These are phyloP conservation scores for Pseudomyrmex sp. DNA, from an alignment of 1,140 invertebrate genomes.

Conservation along the genomic window DNA sequence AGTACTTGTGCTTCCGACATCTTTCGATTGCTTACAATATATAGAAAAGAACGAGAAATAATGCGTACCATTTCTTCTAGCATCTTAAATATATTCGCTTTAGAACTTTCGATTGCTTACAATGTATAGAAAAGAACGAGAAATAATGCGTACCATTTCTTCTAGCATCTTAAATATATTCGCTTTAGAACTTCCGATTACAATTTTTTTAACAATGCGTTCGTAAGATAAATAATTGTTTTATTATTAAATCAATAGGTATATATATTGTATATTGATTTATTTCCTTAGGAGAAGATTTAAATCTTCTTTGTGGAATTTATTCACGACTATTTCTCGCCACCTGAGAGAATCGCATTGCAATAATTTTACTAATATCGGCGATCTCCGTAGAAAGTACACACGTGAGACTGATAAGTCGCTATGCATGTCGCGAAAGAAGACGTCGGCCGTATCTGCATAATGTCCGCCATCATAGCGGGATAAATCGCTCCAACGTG, in stretches of 20 bases:
- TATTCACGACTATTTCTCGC: neutral
- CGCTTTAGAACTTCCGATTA: neutral
- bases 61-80: neutral
- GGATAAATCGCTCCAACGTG: conserved; percentile 70
- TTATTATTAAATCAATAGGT: conserved; percentile 1
- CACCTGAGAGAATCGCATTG: neutral
- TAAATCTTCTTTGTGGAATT: neutral
- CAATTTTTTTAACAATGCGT: neutral
- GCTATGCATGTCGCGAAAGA: conserved; percentile 11
- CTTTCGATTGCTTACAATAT: too few species aligned
- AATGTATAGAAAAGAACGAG: too few species aligned
- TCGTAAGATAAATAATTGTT: neutral
- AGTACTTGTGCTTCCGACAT: neutral
- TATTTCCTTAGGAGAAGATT: neutral
- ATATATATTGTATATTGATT: neutral
- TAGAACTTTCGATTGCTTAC: neutral
- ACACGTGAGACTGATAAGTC: conserved; percentile 50
- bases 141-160: too few species aligned
- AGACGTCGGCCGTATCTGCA: conserved; percentile 63
- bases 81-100: neutral
- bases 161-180: neutral
- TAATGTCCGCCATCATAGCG: conserved; percentile 68
- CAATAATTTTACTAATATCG: conserved; percentile 1
- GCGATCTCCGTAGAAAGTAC: neutral
- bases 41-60: neutral